phyloP scores from a whole-genome alignment of 2,888 invertebrate genomes.

The Elmis aenea region DNA sequence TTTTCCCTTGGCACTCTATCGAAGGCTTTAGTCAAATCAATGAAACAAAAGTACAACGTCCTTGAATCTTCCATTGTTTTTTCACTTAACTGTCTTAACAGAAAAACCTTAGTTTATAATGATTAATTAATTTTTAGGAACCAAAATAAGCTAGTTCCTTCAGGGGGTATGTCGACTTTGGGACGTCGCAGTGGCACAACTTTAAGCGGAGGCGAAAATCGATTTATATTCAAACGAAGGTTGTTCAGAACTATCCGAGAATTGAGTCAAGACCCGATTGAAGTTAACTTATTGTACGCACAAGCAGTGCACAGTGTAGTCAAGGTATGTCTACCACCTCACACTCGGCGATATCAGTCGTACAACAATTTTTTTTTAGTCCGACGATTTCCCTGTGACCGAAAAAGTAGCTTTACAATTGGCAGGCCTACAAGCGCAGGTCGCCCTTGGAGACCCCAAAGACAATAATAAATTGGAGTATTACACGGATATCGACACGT shows the following conservation, averaged over 20 bases:
- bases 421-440: conserved; percentile 91
- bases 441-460: conserved; percentile 81
- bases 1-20: too few species aligned
- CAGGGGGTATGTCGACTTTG: conserved; percentile 46
- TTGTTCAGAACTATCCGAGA: conserved; percentile 84
- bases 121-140: conserved; percentile 31
- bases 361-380: conserved; percentile 48
- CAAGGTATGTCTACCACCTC: conserved; percentile 57
- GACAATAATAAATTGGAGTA: conserved; percentile 75
- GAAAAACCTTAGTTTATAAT: conserved; percentile 26
- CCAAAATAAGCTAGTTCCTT: conserved; percentile 41
- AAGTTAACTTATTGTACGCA: conserved; percentile 88
- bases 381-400: conserved; percentile 92
- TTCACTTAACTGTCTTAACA: too few species aligned
- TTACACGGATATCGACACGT: conserved; percentile 87
- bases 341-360: background rate
- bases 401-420: conserved; percentile 91
- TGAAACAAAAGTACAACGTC: too few species aligned
- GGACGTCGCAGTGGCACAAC: conserved; percentile 58
- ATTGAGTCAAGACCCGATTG: conserved; percentile 90
- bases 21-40: too few species aligned
- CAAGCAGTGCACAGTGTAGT: conserved; percentile 94
- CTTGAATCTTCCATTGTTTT: too few species aligned
- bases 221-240: conserved; percentile 87
- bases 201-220: conserved; percentile 80